Percentiles rank a stretch among this genome's conserved stretches.
Conservation (phyloP, 2,113 vertebrate genomes). For the Marmota monax region DNA sequence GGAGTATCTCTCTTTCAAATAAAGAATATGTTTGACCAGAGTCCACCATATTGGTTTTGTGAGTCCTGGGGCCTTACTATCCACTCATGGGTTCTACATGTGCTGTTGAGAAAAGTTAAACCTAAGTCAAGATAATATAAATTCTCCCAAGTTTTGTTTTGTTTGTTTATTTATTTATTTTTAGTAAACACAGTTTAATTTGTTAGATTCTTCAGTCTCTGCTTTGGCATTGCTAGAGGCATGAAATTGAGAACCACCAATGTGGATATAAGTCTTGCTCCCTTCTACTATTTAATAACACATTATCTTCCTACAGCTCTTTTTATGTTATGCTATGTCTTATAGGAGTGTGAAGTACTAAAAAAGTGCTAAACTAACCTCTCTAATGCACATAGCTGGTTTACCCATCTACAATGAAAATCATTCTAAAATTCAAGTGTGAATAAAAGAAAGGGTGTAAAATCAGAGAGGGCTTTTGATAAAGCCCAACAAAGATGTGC, state of each 20-base stretch:
- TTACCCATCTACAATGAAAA: constrained; percentile 21
- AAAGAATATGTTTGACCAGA: constrained; percentile 52
- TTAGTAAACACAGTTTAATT: background rate
- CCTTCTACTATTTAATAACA: background rate
- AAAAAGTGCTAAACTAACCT: background rate
- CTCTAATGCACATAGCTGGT: background rate
- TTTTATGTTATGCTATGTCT: background rate
- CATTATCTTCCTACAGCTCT: background rate
- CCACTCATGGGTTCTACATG: background rate
- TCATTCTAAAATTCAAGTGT: constrained; percentile 28
- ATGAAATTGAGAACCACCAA: background rate
- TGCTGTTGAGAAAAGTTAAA: background rate
- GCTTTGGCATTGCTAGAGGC: background rate
- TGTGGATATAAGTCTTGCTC: background rate
- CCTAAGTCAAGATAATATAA: background rate
- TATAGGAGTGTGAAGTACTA: background rate
- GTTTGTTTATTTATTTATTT: background rate
- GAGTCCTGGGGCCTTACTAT: background rate
- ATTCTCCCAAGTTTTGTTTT: background rate
- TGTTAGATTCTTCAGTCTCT: background rate
- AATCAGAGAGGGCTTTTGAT: constrained; percentile 5
- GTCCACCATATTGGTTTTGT: constrained; percentile 1
- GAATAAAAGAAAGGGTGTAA: constrained; percentile 28
- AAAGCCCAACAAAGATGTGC: background rate
- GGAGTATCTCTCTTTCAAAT: constrained; percentile 43